Evolutionary conservation across 2,888 invertebrate genomes (phyloP).

Genomic region (Herminia tarsipennalis): DNA sequence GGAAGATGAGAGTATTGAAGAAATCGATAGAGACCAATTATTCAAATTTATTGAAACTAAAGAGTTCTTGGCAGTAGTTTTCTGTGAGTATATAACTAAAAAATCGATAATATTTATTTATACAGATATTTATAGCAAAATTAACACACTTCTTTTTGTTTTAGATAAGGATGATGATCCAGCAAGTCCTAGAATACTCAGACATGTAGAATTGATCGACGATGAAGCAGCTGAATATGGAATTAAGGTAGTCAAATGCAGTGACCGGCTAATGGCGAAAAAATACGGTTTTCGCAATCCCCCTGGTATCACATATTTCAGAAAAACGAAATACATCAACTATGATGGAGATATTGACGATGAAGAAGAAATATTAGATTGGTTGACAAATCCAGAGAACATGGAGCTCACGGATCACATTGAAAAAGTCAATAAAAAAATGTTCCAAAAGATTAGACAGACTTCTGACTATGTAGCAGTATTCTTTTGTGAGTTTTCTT

Average conservation of each 20-base stretch:
- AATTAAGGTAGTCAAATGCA: conserved; percentile 95
- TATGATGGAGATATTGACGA: conserved; percentile 97
- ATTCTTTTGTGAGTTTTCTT: conserved; percentile 93
- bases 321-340: conserved; percentile 95
- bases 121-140: too few relatives aligned
- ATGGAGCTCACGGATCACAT: conserved; percentile 98
- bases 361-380: conserved; percentile 95
- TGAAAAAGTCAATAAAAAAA: conserved; percentile 95
- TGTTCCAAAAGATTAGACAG: conserved; percentile 96
- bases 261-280: conserved; percentile 95
- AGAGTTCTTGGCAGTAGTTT: conserved; percentile 96
- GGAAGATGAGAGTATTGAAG: conserved; percentile 96
- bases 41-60: conserved; percentile 94
- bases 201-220: conserved; percentile 95
- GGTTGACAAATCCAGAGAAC: conserved; percentile 96
- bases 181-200: conserved; percentile 91
- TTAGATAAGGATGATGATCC: conserved; percentile 93
- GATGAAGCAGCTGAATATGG: conserved; percentile 97
- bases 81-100: conserved; percentile 92
- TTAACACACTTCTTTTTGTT: conserved; percentile 1
- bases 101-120: too few relatives aligned
- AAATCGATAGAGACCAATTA: conserved; percentile 93
- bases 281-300: conserved; percentile 96
- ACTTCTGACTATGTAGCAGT: conserved; percentile 96
- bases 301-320: conserved; percentile 96